These are phyloP conservation scores for Tetropium fuscum DNA, from an alignment of 2,888 invertebrate genomes.

Conservation along the genomic window DNA sequence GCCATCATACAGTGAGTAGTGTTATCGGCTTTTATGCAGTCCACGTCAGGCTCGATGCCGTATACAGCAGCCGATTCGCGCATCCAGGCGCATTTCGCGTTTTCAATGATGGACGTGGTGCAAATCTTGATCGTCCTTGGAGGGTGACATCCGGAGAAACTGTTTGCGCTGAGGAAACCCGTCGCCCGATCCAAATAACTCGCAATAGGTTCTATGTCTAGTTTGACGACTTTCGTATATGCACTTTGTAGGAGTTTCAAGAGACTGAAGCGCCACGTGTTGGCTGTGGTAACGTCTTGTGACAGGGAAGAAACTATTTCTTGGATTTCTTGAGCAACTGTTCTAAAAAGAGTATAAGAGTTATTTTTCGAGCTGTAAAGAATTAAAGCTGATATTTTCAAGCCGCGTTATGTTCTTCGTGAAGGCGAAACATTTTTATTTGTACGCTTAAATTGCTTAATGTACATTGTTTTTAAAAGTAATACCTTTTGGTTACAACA, in stretches of 20 bases:
- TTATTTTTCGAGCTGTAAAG: too few species aligned
- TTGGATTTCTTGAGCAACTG: slow-evolving; percentile 68
- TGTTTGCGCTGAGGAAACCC: slow-evolving; percentile 74
- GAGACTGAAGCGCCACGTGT: slow-evolving; percentile 74
- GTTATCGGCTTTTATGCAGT: slow-evolving; percentile 76
- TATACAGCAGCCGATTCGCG: slow-evolving; percentile 80
- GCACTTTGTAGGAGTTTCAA: slow-evolving; percentile 73
- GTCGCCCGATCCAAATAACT: slow-evolving; percentile 75
- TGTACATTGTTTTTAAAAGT: too few species aligned
- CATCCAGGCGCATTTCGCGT: slow-evolving; percentile 84
- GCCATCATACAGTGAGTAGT: slow-evolving; percentile 77
- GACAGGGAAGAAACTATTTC: slow-evolving; percentile 66
- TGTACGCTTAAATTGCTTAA: too few species aligned
- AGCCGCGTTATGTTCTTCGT: too few species aligned
- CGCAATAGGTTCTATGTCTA: slow-evolving; percentile 73
- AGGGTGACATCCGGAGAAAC: slow-evolving; percentile 77
- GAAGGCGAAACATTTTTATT: too few species aligned
- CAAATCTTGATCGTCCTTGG: slow-evolving; percentile 74
- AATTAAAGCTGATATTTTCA: too few species aligned
- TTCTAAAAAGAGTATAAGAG: slow-evolving; percentile 54
- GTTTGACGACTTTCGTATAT: slow-evolving; percentile 67
- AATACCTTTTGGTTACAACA: slow-evolving; percentile 76
- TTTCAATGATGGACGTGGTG: slow-evolving; percentile 76
- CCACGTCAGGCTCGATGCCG: slow-evolving; percentile 82
- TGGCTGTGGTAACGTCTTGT: slow-evolving; percentile 60